phyloP scores from a whole-genome alignment of 2,888 invertebrate genomes.

The Mimachlamys varia region DNA sequence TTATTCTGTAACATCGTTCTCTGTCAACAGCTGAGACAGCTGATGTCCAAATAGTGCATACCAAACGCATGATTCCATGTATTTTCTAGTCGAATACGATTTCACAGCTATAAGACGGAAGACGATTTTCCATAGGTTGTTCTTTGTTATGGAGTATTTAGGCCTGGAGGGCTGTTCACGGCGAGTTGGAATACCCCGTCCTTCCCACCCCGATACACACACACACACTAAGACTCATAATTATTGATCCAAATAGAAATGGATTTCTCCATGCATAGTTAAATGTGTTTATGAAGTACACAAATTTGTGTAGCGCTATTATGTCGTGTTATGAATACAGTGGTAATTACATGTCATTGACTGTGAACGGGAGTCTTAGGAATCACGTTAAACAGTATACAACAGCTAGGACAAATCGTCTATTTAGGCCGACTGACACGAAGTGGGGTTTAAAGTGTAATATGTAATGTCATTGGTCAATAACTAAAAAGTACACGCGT shows the following conservation, averaged over 20 bases:
- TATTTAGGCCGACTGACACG: neutral
- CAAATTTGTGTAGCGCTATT: neutral
- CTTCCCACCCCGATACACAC: neutral
- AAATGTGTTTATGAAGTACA: neutral
- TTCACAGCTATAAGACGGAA: neutral
- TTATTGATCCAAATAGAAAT: neutral
- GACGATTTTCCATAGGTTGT: too few relatives aligned
- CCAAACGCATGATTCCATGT: neutral
- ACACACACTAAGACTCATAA: neutral
- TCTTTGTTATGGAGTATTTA: too few relatives aligned
- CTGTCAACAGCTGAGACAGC: neutral
- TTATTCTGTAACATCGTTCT: neutral
- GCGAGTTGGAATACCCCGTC: neutral
- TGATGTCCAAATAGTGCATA: neutral
- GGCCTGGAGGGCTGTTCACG: neutral
- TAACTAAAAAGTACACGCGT: neutral
- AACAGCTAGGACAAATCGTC: neutral
- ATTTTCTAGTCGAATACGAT: neutral
- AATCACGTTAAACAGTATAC: neutral
- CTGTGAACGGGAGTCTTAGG: neutral
- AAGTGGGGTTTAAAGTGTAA: neutral
- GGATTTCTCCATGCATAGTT: conserved; percentile 9
- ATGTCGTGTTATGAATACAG: neutral
- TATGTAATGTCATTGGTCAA: neutral
- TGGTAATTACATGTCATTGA: neutral